phyloP scores from a whole-genome alignment of 1,140 invertebrate species.

The Orius insidiosus region DNA sequence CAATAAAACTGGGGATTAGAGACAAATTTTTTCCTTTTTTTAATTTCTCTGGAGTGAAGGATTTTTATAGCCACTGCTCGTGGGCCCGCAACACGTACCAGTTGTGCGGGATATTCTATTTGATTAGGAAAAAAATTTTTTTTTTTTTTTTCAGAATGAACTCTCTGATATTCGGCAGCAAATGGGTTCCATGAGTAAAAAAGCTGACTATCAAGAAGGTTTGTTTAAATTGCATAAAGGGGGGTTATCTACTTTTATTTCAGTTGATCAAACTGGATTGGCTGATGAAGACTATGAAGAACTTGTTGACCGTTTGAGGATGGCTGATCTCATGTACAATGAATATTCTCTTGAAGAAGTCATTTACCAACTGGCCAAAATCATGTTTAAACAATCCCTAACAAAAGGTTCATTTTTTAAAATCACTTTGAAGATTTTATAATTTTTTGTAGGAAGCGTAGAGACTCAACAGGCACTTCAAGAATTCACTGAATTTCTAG shows the following conservation, averaged over 20 bases:
- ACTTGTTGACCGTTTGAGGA: slow-evolving; percentile 30
- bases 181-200: slow-evolving; percentile 8
- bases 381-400: slow-evolving; percentile 53
- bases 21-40: too few species aligned
- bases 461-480: slow-evolving; percentile 47
- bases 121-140: too few species aligned
- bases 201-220: slow-evolving; percentile 6
- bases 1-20: too few species aligned
- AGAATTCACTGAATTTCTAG: slow-evolving; percentile 48
- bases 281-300: slow-evolving; percentile 29
- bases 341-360: slow-evolving; percentile 56
- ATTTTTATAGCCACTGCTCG: too few species aligned
- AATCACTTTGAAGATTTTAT: too few species aligned
- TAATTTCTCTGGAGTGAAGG: too few species aligned
- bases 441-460: slow-evolving; percentile 26
- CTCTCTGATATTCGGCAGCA: slow-evolving; percentile 9
- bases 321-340: slow-evolving; percentile 47
- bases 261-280: slow-evolving; percentile 1
- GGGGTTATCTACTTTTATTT: background rate
- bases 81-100: too few species aligned
- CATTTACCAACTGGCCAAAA: slow-evolving; percentile 55
- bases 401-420: slow-evolving; percentile 31
- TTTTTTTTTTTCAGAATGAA: background rate
- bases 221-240: background rate
- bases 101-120: too few species aligned